Conservation (phyloP, 1,140 invertebrate species). For the Cydia fagiglandana region DNA sequence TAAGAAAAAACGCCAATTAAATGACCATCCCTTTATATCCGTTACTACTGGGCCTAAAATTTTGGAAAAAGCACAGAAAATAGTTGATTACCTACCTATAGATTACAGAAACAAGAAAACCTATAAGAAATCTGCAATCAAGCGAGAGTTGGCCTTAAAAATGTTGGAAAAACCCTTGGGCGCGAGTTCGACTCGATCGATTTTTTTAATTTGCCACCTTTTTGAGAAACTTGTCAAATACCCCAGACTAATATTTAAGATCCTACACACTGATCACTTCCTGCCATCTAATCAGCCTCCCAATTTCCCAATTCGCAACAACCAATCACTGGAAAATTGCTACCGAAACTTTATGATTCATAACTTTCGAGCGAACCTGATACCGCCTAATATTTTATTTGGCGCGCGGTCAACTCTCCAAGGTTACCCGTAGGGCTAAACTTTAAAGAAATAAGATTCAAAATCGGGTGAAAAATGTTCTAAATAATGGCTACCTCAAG, state of each 20-base stretch:
- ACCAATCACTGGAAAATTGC: constrained; percentile 13
- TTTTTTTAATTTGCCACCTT: too few relatives aligned
- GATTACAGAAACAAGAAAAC: too few relatives aligned
- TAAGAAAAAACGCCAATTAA: too few relatives aligned
- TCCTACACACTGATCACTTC: background rate
- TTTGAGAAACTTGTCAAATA: background rate
- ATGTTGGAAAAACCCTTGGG: too few relatives aligned
- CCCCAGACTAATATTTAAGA: background rate
- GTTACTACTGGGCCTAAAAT: too few relatives aligned
- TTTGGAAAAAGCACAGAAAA: too few relatives aligned
- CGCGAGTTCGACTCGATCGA: too few relatives aligned
- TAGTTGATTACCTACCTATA: too few relatives aligned
- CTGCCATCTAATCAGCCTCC: constrained; percentile 4
- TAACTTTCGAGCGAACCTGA: constrained; percentile 12
- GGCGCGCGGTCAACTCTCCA: constrained; percentile 51
- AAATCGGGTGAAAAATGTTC: background rate
- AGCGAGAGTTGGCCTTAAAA: too few relatives aligned
- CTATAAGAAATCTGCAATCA: too few relatives aligned
- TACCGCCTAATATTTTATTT: constrained; percentile 52
- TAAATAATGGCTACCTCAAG: background rate
- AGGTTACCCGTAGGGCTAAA: constrained; percentile 42
- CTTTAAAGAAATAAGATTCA: constrained; percentile 27
- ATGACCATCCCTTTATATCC: too few relatives aligned
- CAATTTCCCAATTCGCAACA: background rate
- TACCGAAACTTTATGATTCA: constrained; percentile 33